Conservation (phyloP, 2,113 vertebrate genomes). For the Cryptomyrus ogoouensis region DNA sequence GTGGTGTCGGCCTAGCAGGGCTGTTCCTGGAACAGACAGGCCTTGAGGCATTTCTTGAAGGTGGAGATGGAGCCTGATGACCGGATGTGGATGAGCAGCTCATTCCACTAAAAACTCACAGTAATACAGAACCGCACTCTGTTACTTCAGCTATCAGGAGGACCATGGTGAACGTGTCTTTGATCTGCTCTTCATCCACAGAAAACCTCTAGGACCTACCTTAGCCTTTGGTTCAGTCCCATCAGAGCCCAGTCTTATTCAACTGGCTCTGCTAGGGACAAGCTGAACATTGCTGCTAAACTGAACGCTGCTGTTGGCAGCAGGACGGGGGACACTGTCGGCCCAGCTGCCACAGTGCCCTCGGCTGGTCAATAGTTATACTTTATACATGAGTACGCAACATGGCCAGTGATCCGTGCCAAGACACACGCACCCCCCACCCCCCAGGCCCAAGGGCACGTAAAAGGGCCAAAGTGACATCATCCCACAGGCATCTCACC, state of each 20-base stretch:
- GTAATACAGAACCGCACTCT: conserved; percentile 19
- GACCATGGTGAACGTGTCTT: background rate
- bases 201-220: background rate
- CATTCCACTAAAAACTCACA: conserved; percentile 9
- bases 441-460: background rate
- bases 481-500: background rate
- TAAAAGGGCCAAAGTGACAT: background rate
- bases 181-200: background rate
- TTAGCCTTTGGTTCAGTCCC: background rate
- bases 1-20: background rate
- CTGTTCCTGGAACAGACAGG: background rate
- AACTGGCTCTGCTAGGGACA: background rate
- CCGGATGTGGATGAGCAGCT: background rate
- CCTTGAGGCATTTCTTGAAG: background rate
- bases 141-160: background rate
- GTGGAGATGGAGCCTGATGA: background rate
- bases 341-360: background rate
- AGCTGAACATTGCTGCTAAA: background rate
- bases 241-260: background rate
- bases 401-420: background rate
- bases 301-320: background rate
- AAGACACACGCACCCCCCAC: background rate
- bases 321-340: background rate
- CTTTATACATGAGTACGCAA: background rate
- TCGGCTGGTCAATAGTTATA: background rate